phyloP scores from a whole-genome alignment of 64 coral and sea anemone species.

The Porites lutea region DNA sequence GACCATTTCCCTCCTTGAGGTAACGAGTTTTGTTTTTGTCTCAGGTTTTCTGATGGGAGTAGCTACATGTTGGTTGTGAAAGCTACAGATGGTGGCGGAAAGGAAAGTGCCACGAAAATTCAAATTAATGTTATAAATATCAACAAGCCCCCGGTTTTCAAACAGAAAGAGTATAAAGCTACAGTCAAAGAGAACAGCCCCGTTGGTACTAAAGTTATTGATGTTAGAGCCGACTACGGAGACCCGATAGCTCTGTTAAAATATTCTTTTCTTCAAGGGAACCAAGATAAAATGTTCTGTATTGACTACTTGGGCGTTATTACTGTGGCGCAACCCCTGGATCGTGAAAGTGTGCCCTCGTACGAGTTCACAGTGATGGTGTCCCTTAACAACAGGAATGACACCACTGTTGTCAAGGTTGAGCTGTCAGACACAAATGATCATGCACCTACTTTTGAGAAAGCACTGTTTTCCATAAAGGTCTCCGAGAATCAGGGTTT shows the following conservation, averaged over 20 bases:
- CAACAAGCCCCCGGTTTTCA: conserved; percentile 63
- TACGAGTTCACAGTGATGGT: conserved; percentile 49
- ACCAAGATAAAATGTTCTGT: conserved; percentile 54
- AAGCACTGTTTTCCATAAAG: conserved; percentile 12
- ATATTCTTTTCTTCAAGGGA: conserved; percentile 42
- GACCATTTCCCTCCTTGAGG: too few species aligned
- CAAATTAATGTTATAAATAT: conserved; percentile 54
- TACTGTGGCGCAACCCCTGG: conserved; percentile 33
- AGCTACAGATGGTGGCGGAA: conserved; percentile 51
- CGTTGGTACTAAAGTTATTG: conserved; percentile 57
- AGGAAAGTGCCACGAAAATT: conserved; percentile 18
- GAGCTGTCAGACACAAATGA: conserved; percentile 56
- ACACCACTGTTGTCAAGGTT: conserved; percentile 67
- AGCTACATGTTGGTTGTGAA: conserved; percentile 48
- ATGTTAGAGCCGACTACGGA: conserved; percentile 40
- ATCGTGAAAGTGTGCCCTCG: conserved; percentile 58
- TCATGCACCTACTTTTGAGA: conserved; percentile 40
- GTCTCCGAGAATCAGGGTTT: conserved; percentile 55
- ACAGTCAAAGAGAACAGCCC: conserved; percentile 47
- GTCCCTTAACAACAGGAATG: conserved; percentile 15
- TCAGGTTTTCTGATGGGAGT: conserved; percentile 70
- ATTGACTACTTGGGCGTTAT: conserved; percentile 55
- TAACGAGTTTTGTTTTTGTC: too few species aligned
- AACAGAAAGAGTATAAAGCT: conserved; percentile 37
- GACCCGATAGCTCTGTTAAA: conserved; percentile 38